Conservation (phyloP, 2,888 invertebrate genomes). For the Cryptus viduatorius region DNA sequence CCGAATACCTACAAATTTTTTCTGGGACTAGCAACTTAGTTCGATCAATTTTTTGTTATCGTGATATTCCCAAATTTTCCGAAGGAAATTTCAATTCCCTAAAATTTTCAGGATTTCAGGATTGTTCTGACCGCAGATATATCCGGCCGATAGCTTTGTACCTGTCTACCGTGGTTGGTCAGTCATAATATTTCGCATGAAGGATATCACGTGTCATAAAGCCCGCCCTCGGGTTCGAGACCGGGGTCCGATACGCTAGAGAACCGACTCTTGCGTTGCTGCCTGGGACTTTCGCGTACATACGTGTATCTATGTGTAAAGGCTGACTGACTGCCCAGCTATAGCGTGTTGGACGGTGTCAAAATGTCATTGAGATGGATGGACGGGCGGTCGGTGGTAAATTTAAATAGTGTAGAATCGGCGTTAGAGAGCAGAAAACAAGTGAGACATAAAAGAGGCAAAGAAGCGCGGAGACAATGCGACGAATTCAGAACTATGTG, state of each 20-base stretch:
- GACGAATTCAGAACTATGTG: conserved; percentile 77
- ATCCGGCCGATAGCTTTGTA: conserved; percentile 48
- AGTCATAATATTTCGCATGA: conserved; percentile 79
- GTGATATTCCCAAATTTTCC: not conserved
- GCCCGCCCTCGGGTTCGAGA: conserved; percentile 66
- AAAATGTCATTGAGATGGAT: conserved; percentile 30
- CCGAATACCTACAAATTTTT: too few relatives aligned
- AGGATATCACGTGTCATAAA: conserved; percentile 83
- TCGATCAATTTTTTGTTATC: not conserved
- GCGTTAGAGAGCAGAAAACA: conserved; percentile 14
- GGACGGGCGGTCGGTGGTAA: conserved; percentile 1
- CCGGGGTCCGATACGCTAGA: conserved; percentile 48
- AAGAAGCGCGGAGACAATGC: conserved; percentile 19
- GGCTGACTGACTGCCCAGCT: conserved; percentile 25
- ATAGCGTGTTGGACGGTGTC: not conserved
- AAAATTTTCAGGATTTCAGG: not conserved
- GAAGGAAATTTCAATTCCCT: not conserved
- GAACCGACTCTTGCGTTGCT: conserved; percentile 41
- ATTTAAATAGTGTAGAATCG: conserved; percentile 31
- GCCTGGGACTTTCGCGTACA: conserved; percentile 39
- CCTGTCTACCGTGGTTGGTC: conserved; percentile 43
- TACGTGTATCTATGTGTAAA: conserved; percentile 9
- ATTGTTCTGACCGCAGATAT: not conserved
- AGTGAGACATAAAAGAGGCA: conserved; percentile 36
- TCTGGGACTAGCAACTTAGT: too few relatives aligned